Percentiles rank a stretch among this genome's conserved stretches.
These are phyloP conservation scores for Caenorhabditis drosophilae DNA, from an alignment of 2,888 invertebrate species.

Conservation along the genomic window DNA sequence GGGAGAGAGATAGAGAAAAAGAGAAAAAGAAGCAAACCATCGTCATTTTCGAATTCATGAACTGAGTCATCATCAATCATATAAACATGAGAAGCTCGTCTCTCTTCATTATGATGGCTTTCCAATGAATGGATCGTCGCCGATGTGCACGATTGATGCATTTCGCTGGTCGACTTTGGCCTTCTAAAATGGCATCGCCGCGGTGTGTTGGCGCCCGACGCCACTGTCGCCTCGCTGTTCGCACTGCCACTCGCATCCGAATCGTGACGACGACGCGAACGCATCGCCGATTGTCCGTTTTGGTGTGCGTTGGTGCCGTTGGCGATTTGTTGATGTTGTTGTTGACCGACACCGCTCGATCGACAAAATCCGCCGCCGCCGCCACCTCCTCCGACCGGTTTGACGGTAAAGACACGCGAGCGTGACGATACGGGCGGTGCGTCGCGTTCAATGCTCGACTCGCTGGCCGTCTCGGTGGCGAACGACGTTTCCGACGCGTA, in stretches of 20 bases:
- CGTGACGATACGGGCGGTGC: conserved; percentile 37
- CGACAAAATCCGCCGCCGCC: conserved; percentile 28
- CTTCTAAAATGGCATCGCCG: conserved; percentile 50
- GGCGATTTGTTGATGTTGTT: too few relatives aligned
- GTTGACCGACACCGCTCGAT: conserved; percentile 3
- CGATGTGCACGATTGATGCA: conserved; percentile 62
- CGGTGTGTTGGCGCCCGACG: conserved; percentile 58
- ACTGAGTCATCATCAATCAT: conserved; percentile 67
- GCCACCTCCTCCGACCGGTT: conserved; percentile 42
- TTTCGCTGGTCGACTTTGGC: conserved; percentile 61
- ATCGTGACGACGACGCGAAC: conserved; percentile 54
- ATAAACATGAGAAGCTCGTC: conserved; percentile 63
- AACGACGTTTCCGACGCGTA: conserved; percentile 66
- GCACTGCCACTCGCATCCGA: conserved; percentile 60
- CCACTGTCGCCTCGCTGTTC: conserved; percentile 62
- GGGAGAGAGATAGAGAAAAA: too few relatives aligned
- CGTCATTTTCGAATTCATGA: conserved; percentile 67
- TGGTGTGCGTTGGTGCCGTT: conserved; percentile 18
- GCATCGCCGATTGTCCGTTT: conserved; percentile 6
- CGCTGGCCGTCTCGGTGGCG: conserved; percentile 54
- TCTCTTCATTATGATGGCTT: conserved; percentile 37
- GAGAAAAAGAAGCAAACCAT: conserved; percentile 40
- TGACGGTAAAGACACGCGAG: conserved; percentile 58
- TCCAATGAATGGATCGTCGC: conserved; percentile 65
- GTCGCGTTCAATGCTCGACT: conserved; percentile 44